phyloP scores from a whole-genome alignment of 53 echinoderm and acorn worm species.

The Mesocentrotus franciscanus region DNA sequence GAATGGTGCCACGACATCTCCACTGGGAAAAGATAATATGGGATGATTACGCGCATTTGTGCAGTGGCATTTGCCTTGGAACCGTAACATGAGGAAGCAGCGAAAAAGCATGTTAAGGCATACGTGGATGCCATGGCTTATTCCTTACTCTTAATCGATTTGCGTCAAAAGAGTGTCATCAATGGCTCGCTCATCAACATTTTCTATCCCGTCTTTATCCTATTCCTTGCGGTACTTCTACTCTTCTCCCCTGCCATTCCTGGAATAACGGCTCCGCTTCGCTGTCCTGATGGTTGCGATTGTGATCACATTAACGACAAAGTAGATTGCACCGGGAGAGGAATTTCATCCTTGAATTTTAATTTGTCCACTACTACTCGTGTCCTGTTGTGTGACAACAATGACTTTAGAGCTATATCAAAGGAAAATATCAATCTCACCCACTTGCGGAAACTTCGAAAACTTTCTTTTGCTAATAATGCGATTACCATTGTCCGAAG shows the following conservation, averaged over 20 bases:
- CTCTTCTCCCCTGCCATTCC: neutral
- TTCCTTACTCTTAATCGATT: neutral
- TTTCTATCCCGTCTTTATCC: neutral
- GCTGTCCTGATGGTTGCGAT: slow-evolving; percentile 37
- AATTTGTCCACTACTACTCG: slow-evolving; percentile 12
- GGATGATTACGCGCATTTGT: slow-evolving; percentile 9
- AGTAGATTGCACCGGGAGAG: slow-evolving; percentile 49
- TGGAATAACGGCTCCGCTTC: slow-evolving; percentile 30
- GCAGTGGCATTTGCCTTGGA: neutral
- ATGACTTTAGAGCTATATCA: slow-evolving; percentile 23
- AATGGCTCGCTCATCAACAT: slow-evolving; percentile 13
- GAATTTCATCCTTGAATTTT: neutral
- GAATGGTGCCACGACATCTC: neutral
- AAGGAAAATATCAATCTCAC: slow-evolving; percentile 37
- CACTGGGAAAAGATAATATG: neutral
- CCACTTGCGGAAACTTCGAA: slow-evolving; percentile 50
- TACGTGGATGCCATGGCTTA: slow-evolving; percentile 42
- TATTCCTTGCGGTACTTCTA: neutral
- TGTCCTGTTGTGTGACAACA: slow-evolving; percentile 30
- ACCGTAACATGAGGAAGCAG: neutral
- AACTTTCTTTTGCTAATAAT: slow-evolving; percentile 57
- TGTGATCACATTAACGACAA: slow-evolving; percentile 47
- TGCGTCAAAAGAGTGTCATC: neutral
- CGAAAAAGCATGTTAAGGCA: slow-evolving; percentile 34
- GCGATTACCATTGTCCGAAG: neutral